Conservation (phyloP, 64 coral and sea anemone species). For the Porites lutea region DNA sequence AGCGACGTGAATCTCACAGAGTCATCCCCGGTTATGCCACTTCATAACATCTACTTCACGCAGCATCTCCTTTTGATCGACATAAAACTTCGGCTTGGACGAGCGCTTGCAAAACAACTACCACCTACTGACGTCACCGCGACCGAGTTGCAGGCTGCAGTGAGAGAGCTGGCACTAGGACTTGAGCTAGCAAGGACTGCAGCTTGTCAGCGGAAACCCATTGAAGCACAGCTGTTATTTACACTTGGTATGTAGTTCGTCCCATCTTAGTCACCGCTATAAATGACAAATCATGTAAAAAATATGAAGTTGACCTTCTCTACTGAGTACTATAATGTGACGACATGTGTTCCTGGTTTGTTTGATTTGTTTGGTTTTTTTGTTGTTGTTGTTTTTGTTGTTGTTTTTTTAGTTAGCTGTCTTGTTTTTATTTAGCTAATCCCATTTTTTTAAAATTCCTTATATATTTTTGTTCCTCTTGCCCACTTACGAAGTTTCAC, state of each 20-base stretch:
- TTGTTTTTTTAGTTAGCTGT: no score
- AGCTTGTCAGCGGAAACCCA: conserved; percentile 59
- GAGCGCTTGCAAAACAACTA: background rate
- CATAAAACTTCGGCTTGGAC: conserved; percentile 83
- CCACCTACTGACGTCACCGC: conserved; percentile 8
- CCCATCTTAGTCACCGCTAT: background rate
- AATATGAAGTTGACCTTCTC: no score
- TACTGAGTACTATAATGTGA: no score
- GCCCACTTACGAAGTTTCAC: background rate
- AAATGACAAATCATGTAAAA: no score
- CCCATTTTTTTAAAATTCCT: no score
- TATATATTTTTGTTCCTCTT: no score
- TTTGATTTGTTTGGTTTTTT: no score
- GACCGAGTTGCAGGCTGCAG: conserved; percentile 38
- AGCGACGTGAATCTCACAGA: conserved; percentile 61
- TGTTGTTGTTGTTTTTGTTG: no score
- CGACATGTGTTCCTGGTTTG: no score
- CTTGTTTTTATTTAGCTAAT: no score
- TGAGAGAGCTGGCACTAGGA: conserved; percentile 73
- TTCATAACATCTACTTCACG: conserved; percentile 75
- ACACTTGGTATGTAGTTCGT: conserved; percentile 72
- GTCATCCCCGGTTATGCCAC: conserved; percentile 55
- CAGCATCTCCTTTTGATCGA: conserved; percentile 71
- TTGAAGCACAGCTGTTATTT: conserved; percentile 89
- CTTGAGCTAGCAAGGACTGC: conserved; percentile 60